These are phyloP conservation scores for Mycteria americana DNA, from an alignment of 2,797 vertebrate genomes.

Conservation along the genomic window DNA sequence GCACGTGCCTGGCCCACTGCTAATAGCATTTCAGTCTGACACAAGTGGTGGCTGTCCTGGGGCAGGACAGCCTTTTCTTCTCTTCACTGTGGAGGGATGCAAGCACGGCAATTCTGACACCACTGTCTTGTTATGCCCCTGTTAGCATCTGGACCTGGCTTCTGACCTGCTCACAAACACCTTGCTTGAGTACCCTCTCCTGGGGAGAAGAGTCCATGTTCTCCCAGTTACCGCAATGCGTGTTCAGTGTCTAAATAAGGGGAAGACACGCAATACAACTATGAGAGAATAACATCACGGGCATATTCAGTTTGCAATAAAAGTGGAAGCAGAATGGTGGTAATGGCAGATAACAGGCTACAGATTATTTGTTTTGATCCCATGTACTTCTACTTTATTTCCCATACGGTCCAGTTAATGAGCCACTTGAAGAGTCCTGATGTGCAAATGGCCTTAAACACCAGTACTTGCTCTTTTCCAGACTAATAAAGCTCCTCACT, in stretches of 20 bases:
- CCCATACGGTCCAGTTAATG: not conserved
- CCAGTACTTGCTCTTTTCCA: not conserved
- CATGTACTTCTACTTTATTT: not conserved
- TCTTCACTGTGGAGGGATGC: not conserved
- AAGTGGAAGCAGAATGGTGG: not conserved
- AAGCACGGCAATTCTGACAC: not conserved
- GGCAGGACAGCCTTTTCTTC: not conserved
- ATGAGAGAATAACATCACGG: not conserved
- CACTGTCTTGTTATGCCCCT: not conserved
- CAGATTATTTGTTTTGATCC: not conserved
- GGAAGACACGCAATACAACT: not conserved
- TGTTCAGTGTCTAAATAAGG: not conserved
- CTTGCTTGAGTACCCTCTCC: not conserved
- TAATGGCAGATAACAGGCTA: not conserved
- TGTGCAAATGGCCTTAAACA: not conserved
- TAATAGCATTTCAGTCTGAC: not conserved
- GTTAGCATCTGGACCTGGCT: not conserved
- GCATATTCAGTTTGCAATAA: not conserved
- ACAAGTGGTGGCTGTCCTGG: not conserved
- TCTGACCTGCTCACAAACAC: not conserved
- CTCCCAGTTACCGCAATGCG: fast-evolving
- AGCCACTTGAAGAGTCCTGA: not conserved
- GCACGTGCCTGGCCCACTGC: fast-evolving
- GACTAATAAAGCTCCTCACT: not conserved
- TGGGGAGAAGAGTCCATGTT: not conserved